Evolutionary conservation across 2,797 vertebrate genomes (phyloP).

Genomic region (Poecilia picta): DNA sequence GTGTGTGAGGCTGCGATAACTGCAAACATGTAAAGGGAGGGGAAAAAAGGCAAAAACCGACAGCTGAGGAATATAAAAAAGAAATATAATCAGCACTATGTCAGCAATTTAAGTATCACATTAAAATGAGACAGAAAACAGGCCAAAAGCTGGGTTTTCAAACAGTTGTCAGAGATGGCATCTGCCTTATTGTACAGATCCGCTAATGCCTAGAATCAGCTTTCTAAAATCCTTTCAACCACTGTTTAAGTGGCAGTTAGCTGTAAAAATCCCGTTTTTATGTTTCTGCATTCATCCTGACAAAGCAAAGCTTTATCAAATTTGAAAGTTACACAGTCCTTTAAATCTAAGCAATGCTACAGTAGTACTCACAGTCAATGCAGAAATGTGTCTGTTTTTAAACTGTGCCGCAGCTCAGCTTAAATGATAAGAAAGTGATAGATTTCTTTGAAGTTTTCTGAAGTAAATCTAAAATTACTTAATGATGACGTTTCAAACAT

Average conservation of each 20-base stretch:
- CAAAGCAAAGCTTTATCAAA: not conserved
- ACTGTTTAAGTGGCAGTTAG: not conserved
- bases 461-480: not conserved
- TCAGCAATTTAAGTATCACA: not conserved
- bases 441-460: not conserved
- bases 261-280: not conserved
- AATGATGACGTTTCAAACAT: not conserved
- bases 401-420: not conserved
- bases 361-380: not conserved
- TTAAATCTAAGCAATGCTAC: not conserved
- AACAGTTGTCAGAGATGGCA: not conserved
- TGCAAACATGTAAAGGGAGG: not conserved
- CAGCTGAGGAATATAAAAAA: not conserved
- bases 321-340: not conserved
- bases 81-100: not conserved
- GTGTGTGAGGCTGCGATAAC: not conserved
- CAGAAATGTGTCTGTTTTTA: not conserved
- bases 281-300: not conserved
- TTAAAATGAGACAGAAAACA: conserved; percentile 2
- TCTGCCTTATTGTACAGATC: not conserved
- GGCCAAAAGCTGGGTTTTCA: not conserved
- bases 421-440: not conserved
- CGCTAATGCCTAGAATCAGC: not conserved
- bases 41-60: not conserved
- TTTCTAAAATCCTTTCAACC: not conserved